phyloP scores from a whole-genome alignment of 2,797 vertebrate genomes.

The Kryptopterus vitreolus region DNA sequence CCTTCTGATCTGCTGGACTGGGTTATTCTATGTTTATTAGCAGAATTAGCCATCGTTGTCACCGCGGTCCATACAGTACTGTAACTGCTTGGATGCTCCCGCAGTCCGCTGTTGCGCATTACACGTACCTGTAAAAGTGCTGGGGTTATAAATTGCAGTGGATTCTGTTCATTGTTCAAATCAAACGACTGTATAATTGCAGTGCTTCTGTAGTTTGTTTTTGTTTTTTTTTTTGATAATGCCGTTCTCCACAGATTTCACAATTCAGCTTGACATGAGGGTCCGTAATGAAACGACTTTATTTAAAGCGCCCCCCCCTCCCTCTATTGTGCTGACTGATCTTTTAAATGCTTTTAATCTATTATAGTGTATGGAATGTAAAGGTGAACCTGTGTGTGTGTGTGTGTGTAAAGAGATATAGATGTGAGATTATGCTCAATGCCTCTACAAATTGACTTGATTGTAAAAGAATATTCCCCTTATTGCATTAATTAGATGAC shows the following conservation, averaged over 20 bases:
- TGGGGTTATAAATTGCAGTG: conserved; percentile 1
- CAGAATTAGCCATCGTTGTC: conserved; percentile 67
- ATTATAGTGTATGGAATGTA: conserved; percentile 38
- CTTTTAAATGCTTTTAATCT: conserved; percentile 19
- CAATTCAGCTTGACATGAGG: background rate
- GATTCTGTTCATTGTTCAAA: background rate
- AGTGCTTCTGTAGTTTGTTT: conserved; percentile 25
- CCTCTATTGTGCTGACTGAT: background rate
- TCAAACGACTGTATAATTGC: background rate
- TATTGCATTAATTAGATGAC: conserved; percentile 1
- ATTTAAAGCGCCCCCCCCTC: background rate
- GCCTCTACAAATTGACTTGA: background rate
- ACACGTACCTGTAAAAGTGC: conserved; percentile 35
- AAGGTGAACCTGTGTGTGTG: conserved; percentile 20
- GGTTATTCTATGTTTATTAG: conserved; percentile 10
- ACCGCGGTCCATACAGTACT: conserved; percentile 58
- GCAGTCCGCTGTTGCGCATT: conserved; percentile 33
- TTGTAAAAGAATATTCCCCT: conserved; percentile 5
- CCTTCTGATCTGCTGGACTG: conserved; percentile 32
- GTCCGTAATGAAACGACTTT: background rate
- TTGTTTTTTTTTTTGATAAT: conserved; percentile 8
- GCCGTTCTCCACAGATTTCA: background rate
- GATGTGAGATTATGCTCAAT: conserved; percentile 7
- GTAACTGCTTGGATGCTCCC: conserved; percentile 33
- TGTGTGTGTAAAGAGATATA: background rate